Percentiles rank a stretch among this genome's conserved stretches.
Evolutionary conservation across 1,140 invertebrate genomes (phyloP).

Genomic region (Heliconius himera): DNA sequence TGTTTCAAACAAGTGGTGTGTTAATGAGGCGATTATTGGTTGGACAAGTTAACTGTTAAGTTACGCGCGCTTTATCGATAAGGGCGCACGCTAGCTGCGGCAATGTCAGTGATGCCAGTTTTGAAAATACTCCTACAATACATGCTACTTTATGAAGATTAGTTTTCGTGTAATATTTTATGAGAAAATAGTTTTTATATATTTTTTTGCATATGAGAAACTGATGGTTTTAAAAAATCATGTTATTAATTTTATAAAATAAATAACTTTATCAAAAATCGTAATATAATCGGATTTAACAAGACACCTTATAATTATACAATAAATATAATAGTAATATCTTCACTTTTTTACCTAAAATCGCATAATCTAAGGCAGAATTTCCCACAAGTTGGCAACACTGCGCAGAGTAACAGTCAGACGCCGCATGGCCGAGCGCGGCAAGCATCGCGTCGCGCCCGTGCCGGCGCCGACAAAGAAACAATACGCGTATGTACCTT

Average conservation of each 20-base stretch:
- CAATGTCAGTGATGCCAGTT: slow-evolving; percentile 42
- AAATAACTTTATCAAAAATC: no score
- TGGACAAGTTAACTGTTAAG: slow-evolving; percentile 46
- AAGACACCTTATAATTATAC: no score
- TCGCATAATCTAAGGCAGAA: neutral
- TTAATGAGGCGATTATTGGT: slow-evolving; percentile 48
- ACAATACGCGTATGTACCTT: slow-evolving; percentile 82
- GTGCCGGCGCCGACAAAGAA: slow-evolving; percentile 80
- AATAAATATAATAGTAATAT: no score
- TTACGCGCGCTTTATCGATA: slow-evolving; percentile 64
- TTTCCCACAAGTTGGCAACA: slow-evolving; percentile 37
- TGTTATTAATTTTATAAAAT: no score
- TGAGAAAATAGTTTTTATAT: neutral
- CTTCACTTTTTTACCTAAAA: neutral
- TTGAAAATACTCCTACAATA: neutral
- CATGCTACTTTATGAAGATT: neutral
- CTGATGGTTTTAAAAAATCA: no score
- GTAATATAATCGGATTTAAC: no score
- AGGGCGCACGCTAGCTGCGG: slow-evolving; percentile 53
- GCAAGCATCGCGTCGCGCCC: slow-evolving; percentile 75
- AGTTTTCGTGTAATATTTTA: neutral
- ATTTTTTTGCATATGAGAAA: neutral
- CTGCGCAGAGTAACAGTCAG: slow-evolving; percentile 50
- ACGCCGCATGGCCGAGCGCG: slow-evolving; percentile 77
- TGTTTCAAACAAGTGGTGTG: slow-evolving; percentile 39